phyloP scores from a whole-genome alignment of 2,113 vertebrate genomes.

The Pygathrix nemaeus region DNA sequence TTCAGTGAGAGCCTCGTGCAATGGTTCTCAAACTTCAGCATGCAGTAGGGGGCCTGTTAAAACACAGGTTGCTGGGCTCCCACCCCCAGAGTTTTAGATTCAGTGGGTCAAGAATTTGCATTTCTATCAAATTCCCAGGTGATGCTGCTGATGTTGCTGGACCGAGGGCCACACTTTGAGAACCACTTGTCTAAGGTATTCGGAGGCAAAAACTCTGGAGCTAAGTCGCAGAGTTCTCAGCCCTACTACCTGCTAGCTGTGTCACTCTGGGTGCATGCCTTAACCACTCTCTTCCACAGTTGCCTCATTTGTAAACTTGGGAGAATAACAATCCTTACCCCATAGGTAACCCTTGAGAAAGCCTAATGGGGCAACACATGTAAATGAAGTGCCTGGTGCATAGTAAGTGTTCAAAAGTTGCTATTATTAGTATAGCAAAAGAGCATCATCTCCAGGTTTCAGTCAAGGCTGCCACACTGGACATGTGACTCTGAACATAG shows the following conservation, averaged over 20 bases:
- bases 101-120: not conserved
- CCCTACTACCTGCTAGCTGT: not conserved
- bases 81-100: not conserved
- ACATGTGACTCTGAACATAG: not conserved
- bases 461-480: not conserved
- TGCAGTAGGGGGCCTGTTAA: not conserved
- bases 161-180: not conserved
- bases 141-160: not conserved
- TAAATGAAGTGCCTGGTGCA: not conserved
- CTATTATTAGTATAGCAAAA: not conserved
- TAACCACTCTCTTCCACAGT: not conserved
- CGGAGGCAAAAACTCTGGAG: not conserved
- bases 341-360: not conserved
- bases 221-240: not conserved
- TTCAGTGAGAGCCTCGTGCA: fast-evolving
- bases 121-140: not conserved
- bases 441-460: not conserved
- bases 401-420: not conserved
- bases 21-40: not conserved
- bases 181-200: not conserved
- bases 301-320: not conserved
- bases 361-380: not conserved
- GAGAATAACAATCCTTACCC: not conserved
- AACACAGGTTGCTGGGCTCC: not conserved
- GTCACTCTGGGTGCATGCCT: not conserved